Evolutionary conservation across 2,888 invertebrate genomes (phyloP).

Genomic region (Pterobdella sp.): DNA sequence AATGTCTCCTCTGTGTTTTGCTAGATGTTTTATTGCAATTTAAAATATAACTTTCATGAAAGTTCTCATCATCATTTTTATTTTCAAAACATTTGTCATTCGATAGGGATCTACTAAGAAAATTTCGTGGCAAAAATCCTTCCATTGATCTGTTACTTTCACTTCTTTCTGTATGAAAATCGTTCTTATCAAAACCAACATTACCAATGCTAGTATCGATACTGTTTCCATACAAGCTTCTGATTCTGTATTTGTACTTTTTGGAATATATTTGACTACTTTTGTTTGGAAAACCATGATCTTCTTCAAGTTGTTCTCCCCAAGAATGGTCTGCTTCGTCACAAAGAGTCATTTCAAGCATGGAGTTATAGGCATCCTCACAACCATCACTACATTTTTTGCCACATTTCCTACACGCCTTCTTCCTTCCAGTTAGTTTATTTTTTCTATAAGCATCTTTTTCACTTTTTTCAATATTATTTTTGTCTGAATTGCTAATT

Average conservation of each 20-base stretch:
- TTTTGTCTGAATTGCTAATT: too few species aligned
- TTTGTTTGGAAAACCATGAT: not conserved
- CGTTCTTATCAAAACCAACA: not conserved
- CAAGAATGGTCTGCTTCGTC: not conserved
- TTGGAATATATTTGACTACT: not conserved
- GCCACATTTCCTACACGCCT: not conserved
- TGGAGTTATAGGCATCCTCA: not conserved
- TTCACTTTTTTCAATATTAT: not conserved
- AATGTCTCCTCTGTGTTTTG: not conserved
- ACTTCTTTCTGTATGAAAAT: not conserved
- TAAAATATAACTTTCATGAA: not conserved
- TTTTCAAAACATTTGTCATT: too few species aligned
- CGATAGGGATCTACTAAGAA: too few species aligned
- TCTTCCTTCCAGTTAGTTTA: not conserved
- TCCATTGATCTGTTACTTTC: too few species aligned
- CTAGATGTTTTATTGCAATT: not conserved
- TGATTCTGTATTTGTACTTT: not conserved
- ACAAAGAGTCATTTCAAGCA: not conserved
- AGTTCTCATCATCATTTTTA: not conserved
- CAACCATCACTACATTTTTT: not conserved
- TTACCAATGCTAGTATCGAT: not conserved
- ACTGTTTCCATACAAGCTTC: not conserved
- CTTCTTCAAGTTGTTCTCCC: not conserved
- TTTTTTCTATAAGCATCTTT: not conserved
- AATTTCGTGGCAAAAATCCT: too few species aligned